These are phyloP conservation scores for Choristoneura rosaceana DNA, from an alignment of 2,888 invertebrate species.

Conservation along the genomic window DNA sequence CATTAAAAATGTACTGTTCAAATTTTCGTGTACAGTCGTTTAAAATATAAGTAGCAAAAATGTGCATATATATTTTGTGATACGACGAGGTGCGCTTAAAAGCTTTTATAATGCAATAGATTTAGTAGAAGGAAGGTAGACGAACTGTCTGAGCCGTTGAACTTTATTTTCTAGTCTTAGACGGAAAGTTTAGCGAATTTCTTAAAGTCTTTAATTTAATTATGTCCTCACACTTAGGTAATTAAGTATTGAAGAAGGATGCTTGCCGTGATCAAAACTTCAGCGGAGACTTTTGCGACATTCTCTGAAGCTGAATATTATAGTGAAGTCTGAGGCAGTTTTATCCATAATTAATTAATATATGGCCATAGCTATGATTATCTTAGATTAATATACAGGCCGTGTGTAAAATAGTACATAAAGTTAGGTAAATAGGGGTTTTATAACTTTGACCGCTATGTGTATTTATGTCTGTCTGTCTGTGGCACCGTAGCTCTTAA, in stretches of 20 bases:
- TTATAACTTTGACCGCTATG: no score
- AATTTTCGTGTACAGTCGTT: no score
- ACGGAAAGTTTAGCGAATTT: background rate
- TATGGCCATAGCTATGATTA: no score
- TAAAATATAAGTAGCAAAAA: background rate
- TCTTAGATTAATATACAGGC: no score
- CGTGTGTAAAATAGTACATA: no score
- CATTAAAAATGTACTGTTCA: no score
- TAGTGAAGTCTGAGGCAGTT: no score
- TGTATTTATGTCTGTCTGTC: no score
- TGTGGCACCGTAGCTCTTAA: no score
- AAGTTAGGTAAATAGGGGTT: no score
- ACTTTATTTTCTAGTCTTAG: conserved; percentile 14
- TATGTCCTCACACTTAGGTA: background rate
- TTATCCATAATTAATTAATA: no score
- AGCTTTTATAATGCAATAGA: conserved; percentile 19
- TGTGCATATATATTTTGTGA: background rate
- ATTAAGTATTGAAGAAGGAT: background rate
- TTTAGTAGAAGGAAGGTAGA: conserved; percentile 25
- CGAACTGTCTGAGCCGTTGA: conserved; percentile 27
- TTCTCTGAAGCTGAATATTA: background rate
- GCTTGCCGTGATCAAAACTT: background rate
- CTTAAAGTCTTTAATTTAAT: background rate
- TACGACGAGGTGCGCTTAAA: background rate
- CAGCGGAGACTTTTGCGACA: no score